These are phyloP conservation scores for Dryadula phaetusa DNA, from an alignment of 2,888 invertebrate genomes.

Conservation along the genomic window DNA sequence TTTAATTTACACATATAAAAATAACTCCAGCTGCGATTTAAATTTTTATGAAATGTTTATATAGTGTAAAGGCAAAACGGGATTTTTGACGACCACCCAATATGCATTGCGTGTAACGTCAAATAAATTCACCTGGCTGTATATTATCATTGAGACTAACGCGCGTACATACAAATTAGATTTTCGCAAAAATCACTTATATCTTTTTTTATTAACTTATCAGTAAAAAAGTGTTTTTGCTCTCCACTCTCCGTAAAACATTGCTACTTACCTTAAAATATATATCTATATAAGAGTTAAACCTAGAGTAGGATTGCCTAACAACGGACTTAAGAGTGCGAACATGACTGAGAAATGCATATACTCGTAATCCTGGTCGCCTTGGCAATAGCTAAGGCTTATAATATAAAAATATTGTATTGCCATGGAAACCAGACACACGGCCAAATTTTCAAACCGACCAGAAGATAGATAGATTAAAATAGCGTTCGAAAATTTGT, in stretches of 20 bases:
- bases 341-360: too few relatives aligned
- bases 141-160: not conserved
- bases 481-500: not conserved
- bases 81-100: constrained; percentile 12
- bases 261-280: not conserved
- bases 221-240: not conserved
- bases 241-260: not conserved
- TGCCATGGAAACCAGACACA: too few relatives aligned
- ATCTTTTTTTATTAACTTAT: not conserved
- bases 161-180: not conserved
- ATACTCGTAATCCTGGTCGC: too few relatives aligned
- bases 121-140: not conserved
- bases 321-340: too few relatives aligned
- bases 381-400: too few relatives aligned
- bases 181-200: too few relatives aligned
- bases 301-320: too few relatives aligned
- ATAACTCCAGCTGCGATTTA: not conserved
- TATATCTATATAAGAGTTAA: too few relatives aligned
- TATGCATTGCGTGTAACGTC: not conserved
- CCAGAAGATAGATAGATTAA: too few relatives aligned
- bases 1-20: not conserved
- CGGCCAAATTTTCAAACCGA: too few relatives aligned
- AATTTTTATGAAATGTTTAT: constrained; percentile 1
- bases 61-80: not conserved
- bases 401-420: too few relatives aligned